Percentiles rank a stretch among this genome's conserved stretches.
Evolutionary conservation across 2,888 invertebrate species (phyloP).

Genomic region (Tetanocera ferruginea): DNA sequence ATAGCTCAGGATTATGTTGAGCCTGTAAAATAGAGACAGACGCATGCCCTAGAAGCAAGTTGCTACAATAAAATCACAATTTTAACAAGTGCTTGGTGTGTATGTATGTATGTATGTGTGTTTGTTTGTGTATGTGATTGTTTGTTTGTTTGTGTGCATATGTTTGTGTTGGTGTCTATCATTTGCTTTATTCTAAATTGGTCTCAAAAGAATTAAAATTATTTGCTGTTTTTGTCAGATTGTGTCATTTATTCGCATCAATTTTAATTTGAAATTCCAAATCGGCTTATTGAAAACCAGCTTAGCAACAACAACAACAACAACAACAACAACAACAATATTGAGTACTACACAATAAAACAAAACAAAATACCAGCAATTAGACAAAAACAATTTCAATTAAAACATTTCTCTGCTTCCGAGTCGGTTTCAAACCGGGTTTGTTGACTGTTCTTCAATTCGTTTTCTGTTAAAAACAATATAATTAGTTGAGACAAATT

Average conservation of each 20-base stretch:
- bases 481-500: constrained; percentile 15
- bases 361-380: background rate
- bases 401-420: background rate
- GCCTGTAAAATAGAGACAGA: background rate
- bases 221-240: background rate
- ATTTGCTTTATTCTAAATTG: constrained; percentile 28
- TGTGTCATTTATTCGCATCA: constrained; percentile 21
- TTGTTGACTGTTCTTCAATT: too few species aligned
- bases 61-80: background rate
- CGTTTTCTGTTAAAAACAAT: background rate
- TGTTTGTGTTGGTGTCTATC: background rate
- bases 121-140: too few species aligned
- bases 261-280: constrained; percentile 45
- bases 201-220: constrained; percentile 30
- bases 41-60: background rate
- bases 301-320: constrained; percentile 35
- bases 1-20: background rate
- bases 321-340: constrained; percentile 11
- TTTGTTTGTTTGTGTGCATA: too few species aligned
- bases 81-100: background rate
- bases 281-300: constrained; percentile 46
- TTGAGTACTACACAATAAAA: background rate
- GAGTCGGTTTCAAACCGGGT: too few species aligned
- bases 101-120: too few species aligned
- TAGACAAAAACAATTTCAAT: background rate